Base-by-base conservation (phyloP, 2,888 invertebrate species). In the Spodoptera littoralis region DNA sequence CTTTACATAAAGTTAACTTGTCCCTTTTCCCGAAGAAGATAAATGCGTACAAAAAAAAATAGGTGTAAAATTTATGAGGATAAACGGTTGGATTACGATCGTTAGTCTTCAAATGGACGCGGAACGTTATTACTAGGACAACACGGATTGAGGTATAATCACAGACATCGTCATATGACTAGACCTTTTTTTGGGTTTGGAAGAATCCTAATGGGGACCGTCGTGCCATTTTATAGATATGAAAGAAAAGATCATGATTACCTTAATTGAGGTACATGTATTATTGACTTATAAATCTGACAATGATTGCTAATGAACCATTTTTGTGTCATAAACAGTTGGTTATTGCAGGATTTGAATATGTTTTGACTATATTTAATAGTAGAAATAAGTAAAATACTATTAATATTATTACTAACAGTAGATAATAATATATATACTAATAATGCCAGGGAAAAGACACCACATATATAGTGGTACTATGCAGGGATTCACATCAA, bases 71-170 rank as follows among this genome's bases (percentile, higher is more conserved):
- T 55, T 54, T 62, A 58, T 52, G 48, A 36, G 55, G 13, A 61
- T 54, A 61, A 61, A 51, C 47, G 61, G 13, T 49, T 12, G 51
- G 48, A 68, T 58, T 52, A 49, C 62, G 46, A 61, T 68, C 48
- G 54, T 73, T 73, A 73, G 74, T 58, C 74, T 73, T 68, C 48
- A 68, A 70, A 71, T 55, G 62, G 48, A 52, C 45, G 18, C 2
- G 18, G 18, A 52, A 62, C 58, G 55, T 73, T 71, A 73, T 49
- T 58, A 55, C 46, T 22, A 57, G 45, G 27, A 68, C 54, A 52
- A 73, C 44, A 51, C 51, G 74, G 57, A 18, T 61, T 73, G 55
- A 48, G n/a, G 41, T 68, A 73, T 60, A 60, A 73, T 73, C 57
- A 47, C 61, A 11, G 42, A 53, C 41, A 51, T 12, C 27, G 54